Percentiles rank a stretch among this genome's conserved stretches.
These are phyloP conservation scores for Porites evermanni DNA, from an alignment of 92 coral and sea anemone species.

Conservation along the genomic window DNA sequence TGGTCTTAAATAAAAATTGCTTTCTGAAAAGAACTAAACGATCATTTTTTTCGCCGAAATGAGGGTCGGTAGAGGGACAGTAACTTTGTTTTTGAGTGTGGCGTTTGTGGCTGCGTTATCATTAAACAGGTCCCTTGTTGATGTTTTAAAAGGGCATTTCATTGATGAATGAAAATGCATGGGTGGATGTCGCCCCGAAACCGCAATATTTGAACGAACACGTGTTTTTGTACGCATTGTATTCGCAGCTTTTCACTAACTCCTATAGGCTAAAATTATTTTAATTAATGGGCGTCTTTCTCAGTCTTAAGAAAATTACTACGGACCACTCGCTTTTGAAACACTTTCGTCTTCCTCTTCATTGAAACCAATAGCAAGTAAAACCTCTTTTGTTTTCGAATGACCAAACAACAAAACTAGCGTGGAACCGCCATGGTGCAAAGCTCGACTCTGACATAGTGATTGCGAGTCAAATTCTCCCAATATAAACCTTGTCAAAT, in stretches of 20 bases:
- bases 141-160: slow-evolving; percentile 62
- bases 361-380: not conserved
- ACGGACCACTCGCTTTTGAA: not conserved
- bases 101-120: slow-evolving; percentile 48
- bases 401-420: slow-evolving; percentile 38
- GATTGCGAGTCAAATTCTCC: slow-evolving; percentile 66
- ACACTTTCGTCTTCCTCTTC: not conserved
- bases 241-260: slow-evolving; percentile 39
- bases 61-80: not conserved
- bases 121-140: slow-evolving; percentile 77
- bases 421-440: slow-evolving; percentile 31
- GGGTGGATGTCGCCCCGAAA: slow-evolving; percentile 63
- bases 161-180: slow-evolving; percentile 70
- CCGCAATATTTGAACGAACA: slow-evolving; percentile 64
- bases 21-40: not conserved
- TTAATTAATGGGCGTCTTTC: slow-evolving; percentile 47
- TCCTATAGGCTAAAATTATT: slow-evolving; percentile 46
- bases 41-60: not conserved
- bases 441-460: slow-evolving; percentile 2
- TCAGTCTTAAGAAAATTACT: slow-evolving; percentile 1
- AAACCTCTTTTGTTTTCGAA: slow-evolving; percentile 5
- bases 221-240: slow-evolving; percentile 59
- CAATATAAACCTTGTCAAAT: slow-evolving; percentile 74
- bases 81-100: slow-evolving; percentile 46
- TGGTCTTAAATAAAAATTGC: slow-evolving; percentile 12